Conservation (phyloP, 2,797 vertebrate species). For the Acestrorhynchus altus region DNA sequence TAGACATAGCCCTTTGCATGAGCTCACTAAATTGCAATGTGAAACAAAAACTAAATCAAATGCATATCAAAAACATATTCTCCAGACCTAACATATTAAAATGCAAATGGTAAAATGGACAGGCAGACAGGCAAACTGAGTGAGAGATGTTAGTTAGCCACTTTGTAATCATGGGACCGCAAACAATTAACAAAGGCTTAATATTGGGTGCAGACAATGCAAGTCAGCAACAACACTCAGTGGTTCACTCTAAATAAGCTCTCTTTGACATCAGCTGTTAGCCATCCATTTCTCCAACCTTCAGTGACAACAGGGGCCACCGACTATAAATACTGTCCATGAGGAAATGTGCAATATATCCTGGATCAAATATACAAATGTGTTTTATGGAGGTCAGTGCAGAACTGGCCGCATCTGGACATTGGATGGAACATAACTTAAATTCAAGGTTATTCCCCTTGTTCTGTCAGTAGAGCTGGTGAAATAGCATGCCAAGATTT, state of each 20-base stretch:
- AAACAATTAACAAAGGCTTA: no score
- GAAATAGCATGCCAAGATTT: constrained; percentile 35
- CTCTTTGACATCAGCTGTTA: constrained; percentile 61
- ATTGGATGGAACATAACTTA: constrained; percentile 67
- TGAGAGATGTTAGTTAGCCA: no score
- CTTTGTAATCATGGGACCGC: no score
- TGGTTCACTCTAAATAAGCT: constrained; percentile 60
- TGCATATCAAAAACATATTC: no score
- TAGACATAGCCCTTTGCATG: no score
- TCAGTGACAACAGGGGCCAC: constrained; percentile 68
- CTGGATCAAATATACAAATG: constrained; percentile 75
- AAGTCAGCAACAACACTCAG: constrained; percentile 60
- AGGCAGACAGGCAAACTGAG: no score
- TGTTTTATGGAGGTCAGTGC: constrained; percentile 73
- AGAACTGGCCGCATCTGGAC: constrained; percentile 66
- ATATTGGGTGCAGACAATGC: constrained; percentile 40
- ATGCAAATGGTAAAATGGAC: no score
- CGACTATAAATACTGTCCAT: constrained; percentile 71
- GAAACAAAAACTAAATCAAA: no score
- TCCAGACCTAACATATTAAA: no score
- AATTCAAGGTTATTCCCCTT: constrained; percentile 72
- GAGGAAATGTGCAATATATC: constrained; percentile 66
- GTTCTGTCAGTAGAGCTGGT: constrained; percentile 20
- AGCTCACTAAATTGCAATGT: no score
- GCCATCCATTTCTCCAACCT: constrained; percentile 73